These are phyloP conservation scores for Acanthococcus lagerstroemiae DNA, from an alignment of 2,888 invertebrate species.

Conservation along the genomic window DNA sequence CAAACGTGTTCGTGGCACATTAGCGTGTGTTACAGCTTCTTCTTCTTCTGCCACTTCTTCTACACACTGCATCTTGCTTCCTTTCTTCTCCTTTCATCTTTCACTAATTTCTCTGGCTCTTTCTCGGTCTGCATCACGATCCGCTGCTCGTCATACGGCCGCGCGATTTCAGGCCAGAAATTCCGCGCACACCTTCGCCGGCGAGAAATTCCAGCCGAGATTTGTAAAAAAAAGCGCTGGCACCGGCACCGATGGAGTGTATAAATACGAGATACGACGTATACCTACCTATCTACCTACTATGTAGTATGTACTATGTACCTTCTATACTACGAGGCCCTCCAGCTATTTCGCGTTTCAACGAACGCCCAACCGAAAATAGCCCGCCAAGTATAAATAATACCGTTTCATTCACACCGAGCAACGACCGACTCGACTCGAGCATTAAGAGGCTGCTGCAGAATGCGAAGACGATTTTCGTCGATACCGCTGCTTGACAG, in stretches of 20 bases:
- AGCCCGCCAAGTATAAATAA: neutral
- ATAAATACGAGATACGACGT: neutral
- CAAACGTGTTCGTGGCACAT: neutral
- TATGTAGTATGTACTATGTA: no score
- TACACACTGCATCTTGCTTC: neutral
- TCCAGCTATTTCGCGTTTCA: no score
- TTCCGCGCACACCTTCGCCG: neutral
- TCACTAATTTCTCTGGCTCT: no score
- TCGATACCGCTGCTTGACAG: no score
- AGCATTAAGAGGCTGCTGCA: neutral
- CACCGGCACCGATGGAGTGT: neutral
- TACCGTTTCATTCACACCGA: neutral
- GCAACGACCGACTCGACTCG: no score
- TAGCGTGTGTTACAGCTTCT: no score
- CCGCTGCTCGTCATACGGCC: neutral
- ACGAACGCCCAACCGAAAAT: no score
- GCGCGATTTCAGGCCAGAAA: neutral
- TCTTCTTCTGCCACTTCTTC: no score
- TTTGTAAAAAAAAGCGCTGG: no score
- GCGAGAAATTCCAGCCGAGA: neutral
- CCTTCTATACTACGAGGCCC: neutral
- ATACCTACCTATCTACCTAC: neutral
- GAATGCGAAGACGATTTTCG: neutral
- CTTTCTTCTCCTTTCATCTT: no score
- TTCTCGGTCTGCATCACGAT: neutral